Conservation (phyloP, 2,113 vertebrate genomes). For the Athene noctua region DNA sequence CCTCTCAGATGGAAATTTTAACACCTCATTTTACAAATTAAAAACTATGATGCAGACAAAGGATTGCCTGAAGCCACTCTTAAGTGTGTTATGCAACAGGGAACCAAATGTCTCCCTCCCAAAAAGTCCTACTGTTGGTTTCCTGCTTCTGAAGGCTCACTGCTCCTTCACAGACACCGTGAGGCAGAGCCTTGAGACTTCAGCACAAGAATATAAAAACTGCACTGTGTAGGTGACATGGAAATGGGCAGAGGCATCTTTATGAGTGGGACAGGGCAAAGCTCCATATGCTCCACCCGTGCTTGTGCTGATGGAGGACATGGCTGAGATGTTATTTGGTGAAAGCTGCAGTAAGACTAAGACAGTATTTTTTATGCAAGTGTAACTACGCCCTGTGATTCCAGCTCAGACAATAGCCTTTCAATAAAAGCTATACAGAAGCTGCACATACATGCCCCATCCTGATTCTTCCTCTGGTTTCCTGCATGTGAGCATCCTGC, state of each 20-base stretch:
- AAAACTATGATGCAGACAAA: neutral
- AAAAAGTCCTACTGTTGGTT: neutral
- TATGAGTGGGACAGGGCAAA: neutral
- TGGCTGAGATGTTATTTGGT: neutral
- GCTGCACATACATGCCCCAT: neutral
- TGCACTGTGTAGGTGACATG: accelerated
- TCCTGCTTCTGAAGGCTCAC: neutral
- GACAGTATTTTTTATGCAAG: neutral
- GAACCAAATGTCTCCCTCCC: neutral
- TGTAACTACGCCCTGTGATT: neutral
- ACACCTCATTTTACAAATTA: neutral
- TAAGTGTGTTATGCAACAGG: neutral
- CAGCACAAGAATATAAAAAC: neutral
- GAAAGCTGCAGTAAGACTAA: neutral
- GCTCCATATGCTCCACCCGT: neutral
- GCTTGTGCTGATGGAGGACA: neutral
- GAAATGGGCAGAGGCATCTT: neutral
- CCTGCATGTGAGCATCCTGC: neutral
- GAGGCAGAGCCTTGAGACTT: neutral
- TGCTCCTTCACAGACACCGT: neutral
- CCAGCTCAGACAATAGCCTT: neutral
- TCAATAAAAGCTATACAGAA: neutral
- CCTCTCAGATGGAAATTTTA: neutral
- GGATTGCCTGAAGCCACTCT: neutral
- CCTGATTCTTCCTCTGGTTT: neutral